Conservation (phyloP, 2,888 invertebrate genomes). For the Dorcus parallelipipedus region DNA sequence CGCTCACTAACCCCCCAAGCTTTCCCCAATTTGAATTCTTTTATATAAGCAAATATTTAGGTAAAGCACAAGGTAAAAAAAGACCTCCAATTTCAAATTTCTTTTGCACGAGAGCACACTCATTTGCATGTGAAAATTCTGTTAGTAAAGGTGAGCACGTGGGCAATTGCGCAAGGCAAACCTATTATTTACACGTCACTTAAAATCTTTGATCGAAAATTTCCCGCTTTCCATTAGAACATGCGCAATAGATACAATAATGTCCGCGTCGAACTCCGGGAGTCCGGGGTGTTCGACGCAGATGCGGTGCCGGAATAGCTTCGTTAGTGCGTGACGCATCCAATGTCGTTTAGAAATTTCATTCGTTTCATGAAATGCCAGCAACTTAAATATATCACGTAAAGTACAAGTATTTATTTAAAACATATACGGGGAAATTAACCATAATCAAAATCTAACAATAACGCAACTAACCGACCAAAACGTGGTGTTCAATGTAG, state of each 20-base stretch:
- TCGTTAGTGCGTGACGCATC: conserved; percentile 27
- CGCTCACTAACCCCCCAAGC: conserved; percentile 12
- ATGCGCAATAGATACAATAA: conserved; percentile 23
- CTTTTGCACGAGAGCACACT: conserved; percentile 8
- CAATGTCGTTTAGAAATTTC: conserved; percentile 21
- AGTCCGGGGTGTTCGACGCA: conserved; percentile 21
- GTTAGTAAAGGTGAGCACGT: not conserved
- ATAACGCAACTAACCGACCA: not conserved
- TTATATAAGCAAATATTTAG: not conserved
- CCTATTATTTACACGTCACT: not conserved
- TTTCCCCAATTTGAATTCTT: conserved; percentile 13
- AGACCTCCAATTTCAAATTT: not conserved
- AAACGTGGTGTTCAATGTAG: conserved; percentile 1
- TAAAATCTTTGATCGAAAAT: conserved; percentile 22
- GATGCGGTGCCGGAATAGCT: conserved; percentile 18
- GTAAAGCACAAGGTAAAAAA: not conserved
- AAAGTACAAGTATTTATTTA: conserved; percentile 15
- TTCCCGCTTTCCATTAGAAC: conserved; percentile 24
- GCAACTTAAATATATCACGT: conserved; percentile 17
- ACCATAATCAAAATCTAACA: conserved; percentile 3
- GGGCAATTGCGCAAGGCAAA: not conserved
- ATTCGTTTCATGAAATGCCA: conserved; percentile 15
- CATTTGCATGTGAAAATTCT: not conserved
- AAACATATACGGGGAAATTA: not conserved
- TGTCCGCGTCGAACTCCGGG: conserved; percentile 25